These are phyloP conservation scores for Neofelis nebulosa DNA, from an alignment of 2,113 vertebrate genomes.

Conservation along the genomic window DNA sequence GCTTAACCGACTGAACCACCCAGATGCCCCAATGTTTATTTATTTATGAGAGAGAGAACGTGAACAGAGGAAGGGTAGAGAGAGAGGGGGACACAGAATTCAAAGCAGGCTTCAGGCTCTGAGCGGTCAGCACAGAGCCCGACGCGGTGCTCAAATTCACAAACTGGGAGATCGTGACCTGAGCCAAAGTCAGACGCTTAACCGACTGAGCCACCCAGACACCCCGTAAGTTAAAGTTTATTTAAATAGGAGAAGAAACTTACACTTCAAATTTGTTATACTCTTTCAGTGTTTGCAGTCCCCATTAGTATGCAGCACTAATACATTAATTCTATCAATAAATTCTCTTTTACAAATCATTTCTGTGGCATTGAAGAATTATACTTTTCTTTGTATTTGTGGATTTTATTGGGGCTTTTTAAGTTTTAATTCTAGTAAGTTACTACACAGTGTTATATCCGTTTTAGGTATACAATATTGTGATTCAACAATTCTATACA, in stretches of 20 bases:
- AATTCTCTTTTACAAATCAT: neutral
- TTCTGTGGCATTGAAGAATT: neutral
- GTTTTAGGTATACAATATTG: neutral
- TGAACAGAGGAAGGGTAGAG: too few relatives aligned
- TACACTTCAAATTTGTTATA: neutral
- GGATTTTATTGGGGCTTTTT: neutral
- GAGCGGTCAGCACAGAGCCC: too few relatives aligned
- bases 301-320: neutral
- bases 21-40: too few relatives aligned
- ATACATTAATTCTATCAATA: neutral
- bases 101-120: too few relatives aligned
- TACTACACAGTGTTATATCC: neutral
- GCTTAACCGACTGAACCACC: too few relatives aligned
- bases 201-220: too few relatives aligned
- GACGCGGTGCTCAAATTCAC: too few relatives aligned
- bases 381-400: neutral
- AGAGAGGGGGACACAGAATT: too few relatives aligned
- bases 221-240: too few relatives aligned
- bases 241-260: neutral
- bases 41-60: too few relatives aligned
- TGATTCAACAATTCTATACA: neutral
- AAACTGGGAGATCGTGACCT: too few relatives aligned
- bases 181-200: too few relatives aligned
- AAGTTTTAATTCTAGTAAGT: neutral
- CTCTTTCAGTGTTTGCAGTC: neutral